Base-by-base conservation (phyloP, 2,888 invertebrate species). In the Lordiphosa fenestrarum region DNA sequence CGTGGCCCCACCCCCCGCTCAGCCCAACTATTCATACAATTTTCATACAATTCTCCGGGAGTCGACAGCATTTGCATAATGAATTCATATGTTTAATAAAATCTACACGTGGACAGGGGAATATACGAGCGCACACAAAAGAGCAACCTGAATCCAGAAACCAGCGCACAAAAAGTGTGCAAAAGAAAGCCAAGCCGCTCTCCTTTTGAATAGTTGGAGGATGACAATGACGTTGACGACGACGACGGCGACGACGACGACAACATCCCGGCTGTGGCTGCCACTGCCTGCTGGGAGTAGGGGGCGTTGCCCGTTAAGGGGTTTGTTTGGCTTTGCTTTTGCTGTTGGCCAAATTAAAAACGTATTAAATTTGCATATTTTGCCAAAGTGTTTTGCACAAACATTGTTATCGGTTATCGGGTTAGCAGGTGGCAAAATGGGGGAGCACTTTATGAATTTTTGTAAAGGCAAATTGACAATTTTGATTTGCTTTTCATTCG, bases 51-150 rank as follows among this genome's bases (percentile, higher is more conserved):
- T 82, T 69, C 71, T 51, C 52, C 48, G 21, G 46, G 48, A 44
- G 25, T 35, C 19, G 23, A 48, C 49, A 50, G 35, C 66, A 84
- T 84, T 84, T 84, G 71, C 83, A 83, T 83, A 85, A 84, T 85
- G 78, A 84, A 85, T 84, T 84, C 84, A 85, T 84, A 84, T 84
- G 85, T 80, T 77, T 85, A 82, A 82, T 78, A 78, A 78, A 82
- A 78, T 77, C 74, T 77, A 77, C 82, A 77, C 74, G 82, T 74
- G 76, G 77, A 68, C 72, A 76, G 57, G 73, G 30, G 33, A 76
- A 71, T 63, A 67, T 50, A 62, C 40, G 25, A 13, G 15, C 23
- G 10, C 38, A 48, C 56, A 66, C 50, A 69, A 70, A 63, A 66
- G 66, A 54, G 38, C 60, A 69, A 56, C 58, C 58, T 59, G 71